Percentiles rank a stretch among this genome's conserved stretches.
phyloP scores from a whole-genome alignment of 2,888 invertebrate genomes.

The Acrocyrtus sp. region DNA sequence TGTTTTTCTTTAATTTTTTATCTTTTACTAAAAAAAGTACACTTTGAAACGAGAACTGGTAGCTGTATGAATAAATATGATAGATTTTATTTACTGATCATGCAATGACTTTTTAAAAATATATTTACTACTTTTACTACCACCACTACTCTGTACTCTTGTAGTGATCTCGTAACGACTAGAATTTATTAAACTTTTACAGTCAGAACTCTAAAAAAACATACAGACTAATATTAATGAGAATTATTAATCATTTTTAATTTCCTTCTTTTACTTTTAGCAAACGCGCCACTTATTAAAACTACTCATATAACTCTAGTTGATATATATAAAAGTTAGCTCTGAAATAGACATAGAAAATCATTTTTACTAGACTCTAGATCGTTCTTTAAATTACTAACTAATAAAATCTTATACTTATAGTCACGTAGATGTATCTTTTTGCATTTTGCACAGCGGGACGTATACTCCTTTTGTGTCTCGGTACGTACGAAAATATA shows the following conservation, averaged over 20 bases:
- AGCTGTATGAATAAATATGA: slow-evolving; percentile 22
- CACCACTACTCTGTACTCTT: slow-evolving; percentile 29
- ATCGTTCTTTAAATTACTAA: slow-evolving; percentile 38
- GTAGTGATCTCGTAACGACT: too few species aligned
- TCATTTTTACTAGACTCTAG: slow-evolving; percentile 12
- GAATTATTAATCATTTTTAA: not conserved
- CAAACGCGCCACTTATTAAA: too few species aligned
- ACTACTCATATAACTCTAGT: too few species aligned
- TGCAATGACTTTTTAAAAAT: slow-evolving; percentile 14
- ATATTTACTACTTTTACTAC: slow-evolving; percentile 17
- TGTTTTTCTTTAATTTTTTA: too few species aligned
- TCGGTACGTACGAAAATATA: not conserved
- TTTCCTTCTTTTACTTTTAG: too few species aligned
- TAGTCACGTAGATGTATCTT: slow-evolving; percentile 51
- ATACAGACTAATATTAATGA: not conserved
- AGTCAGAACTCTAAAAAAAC: not conserved
- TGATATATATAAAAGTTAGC: slow-evolving; percentile 9
- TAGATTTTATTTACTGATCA: slow-evolving; percentile 33
- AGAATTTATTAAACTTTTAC: too few species aligned
- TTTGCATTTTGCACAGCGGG: slow-evolving; percentile 48
- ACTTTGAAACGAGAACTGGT: slow-evolving; percentile 1
- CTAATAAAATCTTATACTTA: slow-evolving; percentile 13
- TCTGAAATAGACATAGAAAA: not conserved
- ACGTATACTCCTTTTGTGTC: slow-evolving; percentile 31
- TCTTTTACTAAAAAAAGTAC: not conserved